Evolutionary conservation across 92 coral and sea anemone species (phyloP), one percentile per base, ranked within the genome.

Genomic region (Palythoa caribaeorum): DNA sequence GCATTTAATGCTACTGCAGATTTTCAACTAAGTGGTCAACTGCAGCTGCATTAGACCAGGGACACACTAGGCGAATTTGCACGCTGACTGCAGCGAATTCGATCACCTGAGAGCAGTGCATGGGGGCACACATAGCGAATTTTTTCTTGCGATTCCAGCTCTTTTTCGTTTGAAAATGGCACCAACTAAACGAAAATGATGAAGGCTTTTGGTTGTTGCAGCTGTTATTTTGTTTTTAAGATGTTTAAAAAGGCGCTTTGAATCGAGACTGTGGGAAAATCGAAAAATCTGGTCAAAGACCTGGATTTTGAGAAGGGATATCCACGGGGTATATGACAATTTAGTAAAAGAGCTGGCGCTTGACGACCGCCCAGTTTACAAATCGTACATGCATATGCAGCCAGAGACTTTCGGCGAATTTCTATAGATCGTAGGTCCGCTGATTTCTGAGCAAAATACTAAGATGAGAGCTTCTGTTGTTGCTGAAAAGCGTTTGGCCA

Each of bases 241-340:
- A 0, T 11, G 76, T 38, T 71, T 71, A 38, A 35, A 48, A 71
- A 71, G n/a, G 6, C 15, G 76, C 50, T 1, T 36, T 71, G 72
- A 66, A 66, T 66, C 72, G 72, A 70, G 40, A 70, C 1, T 38
- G 40, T 70, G 75, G 75, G 38, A 70, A 40, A 70, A 70, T 35
- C 75, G 40, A 70, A 70, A 38, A 37, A 73, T 38, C 28, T 73
- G 78, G 78, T 73, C 78, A 73, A 73, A 73, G 78, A 73, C 54
- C 37, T 70, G 75, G 44, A 70, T 70, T 70, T 36, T 70, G 75
- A 70, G 28, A 28, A 28, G 76, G 48, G 76, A 71, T 71, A 38
- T 48, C 72, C 72, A 66, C 38, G 50, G 76, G 17, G 50, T 71
- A 71, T 37, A 70, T 70, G 74, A 70, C 74, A 70, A 70, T 70